Evolutionary conservation across 2,113 vertebrate species (phyloP).

Genomic region (Dolichotis patagonum): DNA sequence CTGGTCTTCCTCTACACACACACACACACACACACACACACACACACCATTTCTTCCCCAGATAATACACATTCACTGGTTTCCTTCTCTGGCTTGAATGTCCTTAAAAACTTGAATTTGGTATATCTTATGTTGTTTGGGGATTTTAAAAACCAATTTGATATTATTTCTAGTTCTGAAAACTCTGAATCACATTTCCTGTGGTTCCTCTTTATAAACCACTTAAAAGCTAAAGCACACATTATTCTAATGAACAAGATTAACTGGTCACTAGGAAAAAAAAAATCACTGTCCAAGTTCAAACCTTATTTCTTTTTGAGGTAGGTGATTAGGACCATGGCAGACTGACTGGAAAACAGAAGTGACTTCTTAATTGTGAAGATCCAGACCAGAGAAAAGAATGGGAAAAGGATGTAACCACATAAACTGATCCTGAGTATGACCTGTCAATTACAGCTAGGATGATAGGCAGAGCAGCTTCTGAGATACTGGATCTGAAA

Average conservation of each 20-base stretch:
- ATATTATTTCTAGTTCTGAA: slow-evolving; percentile 62
- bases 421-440: not conserved
- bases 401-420: not conserved
- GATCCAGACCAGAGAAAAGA: not conserved
- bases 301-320: not conserved
- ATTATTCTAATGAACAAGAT: slow-evolving; percentile 69
- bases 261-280: slow-evolving; percentile 59
- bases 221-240: slow-evolving; percentile 69
- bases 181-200: slow-evolving; percentile 72
- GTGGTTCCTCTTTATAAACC: slow-evolving; percentile 61
- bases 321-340: not conserved
- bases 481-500: not conserved
- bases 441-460: not conserved
- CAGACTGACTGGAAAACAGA: not conserved
- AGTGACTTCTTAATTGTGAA: not conserved
- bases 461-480: not conserved
- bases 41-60: not conserved
- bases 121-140: slow-evolving; percentile 40
- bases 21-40: not conserved
- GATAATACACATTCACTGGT: slow-evolving; percentile 66
- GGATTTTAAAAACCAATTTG: not conserved
- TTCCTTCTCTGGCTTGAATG: slow-evolving; percentile 61
- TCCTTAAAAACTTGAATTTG: slow-evolving; percentile 67
- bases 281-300: not conserved
- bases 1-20: slow-evolving; percentile 50